Evolutionary conservation across 2,888 invertebrate genomes (phyloP).

Genomic region (Biston betularia): DNA sequence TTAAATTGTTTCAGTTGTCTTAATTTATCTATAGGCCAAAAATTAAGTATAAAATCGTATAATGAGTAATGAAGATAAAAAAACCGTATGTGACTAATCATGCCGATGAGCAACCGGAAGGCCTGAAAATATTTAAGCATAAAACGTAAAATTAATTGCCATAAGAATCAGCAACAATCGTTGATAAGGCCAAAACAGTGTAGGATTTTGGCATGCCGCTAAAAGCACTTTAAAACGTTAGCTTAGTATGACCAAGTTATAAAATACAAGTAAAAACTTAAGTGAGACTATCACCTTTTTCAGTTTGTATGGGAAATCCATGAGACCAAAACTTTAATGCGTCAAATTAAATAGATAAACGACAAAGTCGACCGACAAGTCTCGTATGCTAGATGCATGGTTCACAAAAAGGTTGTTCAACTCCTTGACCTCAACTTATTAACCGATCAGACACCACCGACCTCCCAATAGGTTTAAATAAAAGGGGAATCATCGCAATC

Average conservation of each 20-base stretch:
- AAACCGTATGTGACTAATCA: not conserved
- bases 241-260: too few relatives aligned
- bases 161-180: not conserved
- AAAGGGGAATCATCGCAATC: constrained; percentile 25
- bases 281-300: not conserved
- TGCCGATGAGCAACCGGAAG: not conserved
- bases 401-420: constrained; percentile 22
- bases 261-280: too few relatives aligned
- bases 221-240: not conserved
- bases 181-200: not conserved
- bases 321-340: not conserved
- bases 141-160: not conserved
- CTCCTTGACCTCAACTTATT: constrained; percentile 9
- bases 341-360: not conserved
- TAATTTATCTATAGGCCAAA: not conserved
- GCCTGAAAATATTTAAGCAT: not conserved
- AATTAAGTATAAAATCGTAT: not conserved
- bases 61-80: not conserved
- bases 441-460: constrained; percentile 24
- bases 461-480: constrained; percentile 29
- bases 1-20: not conserved
- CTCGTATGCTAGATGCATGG: not conserved
- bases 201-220: not conserved
- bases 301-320: too few relatives aligned
- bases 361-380: not conserved